These are phyloP conservation scores for Scleropages formosus DNA, from an alignment of 2,797 vertebrate genomes.

Conservation along the genomic window DNA sequence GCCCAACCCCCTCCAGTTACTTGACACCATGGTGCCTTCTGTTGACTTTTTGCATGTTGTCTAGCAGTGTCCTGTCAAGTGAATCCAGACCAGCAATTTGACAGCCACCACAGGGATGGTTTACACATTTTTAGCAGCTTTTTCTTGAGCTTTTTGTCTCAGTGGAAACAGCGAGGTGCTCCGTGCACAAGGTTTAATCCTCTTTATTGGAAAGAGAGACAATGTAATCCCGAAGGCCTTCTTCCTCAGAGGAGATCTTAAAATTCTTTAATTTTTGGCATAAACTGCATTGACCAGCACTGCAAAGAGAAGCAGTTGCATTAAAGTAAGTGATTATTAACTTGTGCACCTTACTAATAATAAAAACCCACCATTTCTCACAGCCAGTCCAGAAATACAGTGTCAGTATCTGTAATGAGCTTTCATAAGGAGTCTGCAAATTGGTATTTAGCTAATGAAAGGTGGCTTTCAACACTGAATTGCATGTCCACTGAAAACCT, in stretches of 20 bases:
- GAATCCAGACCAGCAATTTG: slow-evolving; percentile 54
- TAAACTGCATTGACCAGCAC: background rate
- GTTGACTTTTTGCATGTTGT: too few relatives aligned
- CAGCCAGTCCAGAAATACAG: background rate
- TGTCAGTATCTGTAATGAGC: background rate
- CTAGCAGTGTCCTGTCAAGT: slow-evolving; percentile 40
- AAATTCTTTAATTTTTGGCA: slow-evolving; percentile 6
- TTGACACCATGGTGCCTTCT: too few relatives aligned
- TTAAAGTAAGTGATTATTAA: too few relatives aligned
- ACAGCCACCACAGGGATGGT: slow-evolving; percentile 57
- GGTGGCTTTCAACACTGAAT: background rate
- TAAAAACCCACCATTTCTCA: background rate
- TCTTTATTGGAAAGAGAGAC: slow-evolving; percentile 64
- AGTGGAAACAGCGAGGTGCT: slow-evolving; percentile 66
- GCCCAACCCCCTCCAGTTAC: too few relatives aligned
- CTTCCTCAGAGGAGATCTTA: slow-evolving; percentile 39
- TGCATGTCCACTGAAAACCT: background rate
- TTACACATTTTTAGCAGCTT: slow-evolving; percentile 67
- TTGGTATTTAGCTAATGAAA: background rate
- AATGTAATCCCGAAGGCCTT: slow-evolving; percentile 50
- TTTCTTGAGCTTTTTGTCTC: slow-evolving; percentile 63
- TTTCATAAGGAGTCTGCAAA: background rate
- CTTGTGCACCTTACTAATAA: too few relatives aligned
- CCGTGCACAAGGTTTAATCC: slow-evolving; percentile 68
- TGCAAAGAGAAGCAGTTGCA: background rate